These are phyloP conservation scores for Parotia lawesii DNA, from an alignment of 2,113 vertebrate genomes.

Conservation along the genomic window DNA sequence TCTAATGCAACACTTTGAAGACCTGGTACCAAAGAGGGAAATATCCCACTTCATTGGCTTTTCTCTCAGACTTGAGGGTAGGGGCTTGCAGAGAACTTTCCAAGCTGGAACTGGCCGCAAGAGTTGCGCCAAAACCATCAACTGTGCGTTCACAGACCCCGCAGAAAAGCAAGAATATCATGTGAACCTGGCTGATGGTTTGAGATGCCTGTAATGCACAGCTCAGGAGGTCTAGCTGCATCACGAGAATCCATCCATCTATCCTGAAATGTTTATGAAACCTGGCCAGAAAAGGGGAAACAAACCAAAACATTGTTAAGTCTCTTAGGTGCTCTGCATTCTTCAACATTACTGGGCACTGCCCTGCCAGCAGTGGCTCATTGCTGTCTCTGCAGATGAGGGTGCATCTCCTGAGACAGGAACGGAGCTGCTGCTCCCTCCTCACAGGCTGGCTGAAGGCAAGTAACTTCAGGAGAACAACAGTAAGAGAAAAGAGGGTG, in stretches of 20 bases:
- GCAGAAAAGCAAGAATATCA: neutral
- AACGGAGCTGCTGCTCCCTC: neutral
- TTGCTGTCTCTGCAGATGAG: neutral
- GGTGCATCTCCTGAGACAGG: neutral
- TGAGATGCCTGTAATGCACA: neutral
- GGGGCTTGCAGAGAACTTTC: neutral
- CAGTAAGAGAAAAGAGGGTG: neutral
- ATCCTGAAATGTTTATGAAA: neutral
- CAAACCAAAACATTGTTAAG: neutral
- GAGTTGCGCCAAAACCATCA: neutral
- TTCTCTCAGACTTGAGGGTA: neutral
- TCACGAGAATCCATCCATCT: neutral
- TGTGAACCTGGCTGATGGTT: neutral
- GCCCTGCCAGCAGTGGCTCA: neutral
- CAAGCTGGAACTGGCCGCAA: neutral
- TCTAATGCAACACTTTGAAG: neutral
- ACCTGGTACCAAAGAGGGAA: neutral
- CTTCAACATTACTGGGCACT: accelerated
- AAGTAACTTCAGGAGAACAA: neutral
- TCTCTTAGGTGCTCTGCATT: neutral
- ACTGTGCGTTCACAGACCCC: neutral
- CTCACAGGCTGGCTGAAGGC: neutral
- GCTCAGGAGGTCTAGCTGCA: neutral
- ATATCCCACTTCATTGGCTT: neutral
- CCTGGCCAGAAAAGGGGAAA: neutral